Percentiles rank a stretch among this genome's conserved stretches.
Evolutionary conservation across 2,888 invertebrate genomes (phyloP).

Genomic region (Carpatolechia fugitivella): DNA sequence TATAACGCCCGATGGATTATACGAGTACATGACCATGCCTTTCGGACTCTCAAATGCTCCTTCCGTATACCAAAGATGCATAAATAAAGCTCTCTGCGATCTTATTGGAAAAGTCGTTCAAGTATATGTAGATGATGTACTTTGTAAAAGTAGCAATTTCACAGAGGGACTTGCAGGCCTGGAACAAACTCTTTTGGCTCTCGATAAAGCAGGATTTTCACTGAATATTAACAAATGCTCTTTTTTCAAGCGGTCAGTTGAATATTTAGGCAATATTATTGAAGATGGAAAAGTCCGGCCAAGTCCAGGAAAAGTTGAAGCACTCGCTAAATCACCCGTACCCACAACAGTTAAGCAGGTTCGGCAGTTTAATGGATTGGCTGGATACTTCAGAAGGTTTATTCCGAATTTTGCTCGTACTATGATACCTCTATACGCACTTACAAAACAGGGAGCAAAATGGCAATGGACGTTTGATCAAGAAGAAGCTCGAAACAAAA

Average conservation of each 20-base stretch:
- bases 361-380: slow-evolving; percentile 27
- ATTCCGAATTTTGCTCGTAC: slow-evolving; percentile 26
- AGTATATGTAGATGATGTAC: slow-evolving; percentile 37
- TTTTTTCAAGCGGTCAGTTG: slow-evolving; percentile 29
- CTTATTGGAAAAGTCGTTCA: slow-evolving; percentile 18
- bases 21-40: slow-evolving; percentile 35
- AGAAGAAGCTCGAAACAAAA: slow-evolving; percentile 22
- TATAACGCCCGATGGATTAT: slow-evolving; percentile 34
- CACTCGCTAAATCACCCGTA: slow-evolving; percentile 29
- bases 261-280: slow-evolving; percentile 33
- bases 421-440: slow-evolving; percentile 25
- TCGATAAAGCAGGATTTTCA: slow-evolving; percentile 32
- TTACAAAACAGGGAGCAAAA: slow-evolving; percentile 25
- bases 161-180: slow-evolving; percentile 22
- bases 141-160: slow-evolving; percentile 25
- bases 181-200: slow-evolving; percentile 25
- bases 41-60: slow-evolving; percentile 31
- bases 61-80: slow-evolving; percentile 30
- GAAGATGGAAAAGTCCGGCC: slow-evolving; percentile 30
- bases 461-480: slow-evolving; percentile 27
- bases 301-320: slow-evolving; percentile 32
- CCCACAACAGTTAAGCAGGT: slow-evolving; percentile 30
- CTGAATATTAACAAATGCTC: slow-evolving; percentile 29
- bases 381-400: slow-evolving; percentile 24
- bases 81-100: slow-evolving; percentile 22